Evolutionary conservation across 2,888 invertebrate genomes (phyloP).

Genomic region (Chymomyza fuscimana): DNA sequence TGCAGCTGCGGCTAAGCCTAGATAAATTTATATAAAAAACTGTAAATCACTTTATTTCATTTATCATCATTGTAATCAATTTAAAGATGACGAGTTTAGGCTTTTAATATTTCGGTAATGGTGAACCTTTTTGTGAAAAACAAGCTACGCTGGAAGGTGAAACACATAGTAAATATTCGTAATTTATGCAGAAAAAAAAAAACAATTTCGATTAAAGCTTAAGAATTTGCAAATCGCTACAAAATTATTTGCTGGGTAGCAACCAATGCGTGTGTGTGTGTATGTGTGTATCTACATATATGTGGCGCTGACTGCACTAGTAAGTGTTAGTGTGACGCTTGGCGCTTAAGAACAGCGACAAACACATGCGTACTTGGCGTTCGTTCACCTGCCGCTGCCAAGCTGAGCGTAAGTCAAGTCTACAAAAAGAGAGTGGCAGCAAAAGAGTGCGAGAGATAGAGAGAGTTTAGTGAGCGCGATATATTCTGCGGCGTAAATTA

Average conservation of each 20-base stretch:
- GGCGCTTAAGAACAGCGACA: constrained; percentile 37
- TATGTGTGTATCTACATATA: neutral
- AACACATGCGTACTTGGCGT: constrained; percentile 58
- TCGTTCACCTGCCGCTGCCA: constrained; percentile 60
- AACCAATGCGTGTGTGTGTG: neutral
- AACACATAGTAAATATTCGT: too few species aligned
- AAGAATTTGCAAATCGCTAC: neutral
- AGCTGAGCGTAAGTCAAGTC: neutral
- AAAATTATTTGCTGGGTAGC: neutral
- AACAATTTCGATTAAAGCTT: neutral
- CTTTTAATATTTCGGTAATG: too few species aligned
- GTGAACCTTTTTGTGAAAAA: too few species aligned
- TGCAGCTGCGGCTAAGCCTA: too few species aligned
- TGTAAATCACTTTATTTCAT: too few species aligned
- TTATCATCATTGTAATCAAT: too few species aligned
- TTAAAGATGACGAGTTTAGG: too few species aligned
- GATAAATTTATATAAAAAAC: too few species aligned
- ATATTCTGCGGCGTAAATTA: neutral
- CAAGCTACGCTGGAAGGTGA: too few species aligned
- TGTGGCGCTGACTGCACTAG: neutral
- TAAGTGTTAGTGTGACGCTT: constrained; percentile 23
- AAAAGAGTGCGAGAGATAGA: constrained; percentile 10
- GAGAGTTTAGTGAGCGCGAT: neutral
- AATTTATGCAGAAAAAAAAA: neutral
- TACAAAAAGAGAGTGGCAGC: constrained; percentile 13